phyloP scores from a whole-genome alignment of 2,113 vertebrate genomes.

The Lophochroa leadbeateri region DNA sequence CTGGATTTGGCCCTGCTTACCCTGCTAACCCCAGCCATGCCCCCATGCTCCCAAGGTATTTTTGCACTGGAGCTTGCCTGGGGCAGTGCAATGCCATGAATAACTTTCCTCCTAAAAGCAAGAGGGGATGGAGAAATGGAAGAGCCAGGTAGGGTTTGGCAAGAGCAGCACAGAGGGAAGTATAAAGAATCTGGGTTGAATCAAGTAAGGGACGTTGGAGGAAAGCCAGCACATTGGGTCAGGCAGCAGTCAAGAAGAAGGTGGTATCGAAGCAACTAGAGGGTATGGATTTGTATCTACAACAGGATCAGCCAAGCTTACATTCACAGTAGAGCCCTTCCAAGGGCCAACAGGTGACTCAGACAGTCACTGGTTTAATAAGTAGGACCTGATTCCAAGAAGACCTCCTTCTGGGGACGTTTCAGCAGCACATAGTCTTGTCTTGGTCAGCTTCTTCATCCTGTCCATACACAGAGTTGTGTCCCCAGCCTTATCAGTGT shows the following conservation, averaged over 20 bases:
- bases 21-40: conserved; percentile 56
- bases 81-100: conserved; percentile 57
- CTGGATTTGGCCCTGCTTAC: conserved; percentile 4
- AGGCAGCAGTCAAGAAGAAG: neutral
- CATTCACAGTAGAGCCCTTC: neutral
- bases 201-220: neutral
- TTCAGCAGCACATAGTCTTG: neutral
- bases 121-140: neutral
- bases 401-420: neutral
- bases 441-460: neutral
- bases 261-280: neutral
- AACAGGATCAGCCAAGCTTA: neutral
- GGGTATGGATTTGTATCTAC: neutral
- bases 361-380: neutral
- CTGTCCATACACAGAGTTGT: neutral
- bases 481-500: neutral
- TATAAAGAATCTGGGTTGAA: neutral
- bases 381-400: neutral
- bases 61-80: conserved; percentile 37
- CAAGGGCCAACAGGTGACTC: neutral
- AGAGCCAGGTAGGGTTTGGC: neutral
- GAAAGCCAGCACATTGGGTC: neutral
- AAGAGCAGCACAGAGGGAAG: neutral
- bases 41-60: conserved; percentile 53
- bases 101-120: conserved; percentile 40